phyloP scores from a whole-genome alignment of 1,140 invertebrate genomes.

The Phymorhynchus buccinoides region DNA sequence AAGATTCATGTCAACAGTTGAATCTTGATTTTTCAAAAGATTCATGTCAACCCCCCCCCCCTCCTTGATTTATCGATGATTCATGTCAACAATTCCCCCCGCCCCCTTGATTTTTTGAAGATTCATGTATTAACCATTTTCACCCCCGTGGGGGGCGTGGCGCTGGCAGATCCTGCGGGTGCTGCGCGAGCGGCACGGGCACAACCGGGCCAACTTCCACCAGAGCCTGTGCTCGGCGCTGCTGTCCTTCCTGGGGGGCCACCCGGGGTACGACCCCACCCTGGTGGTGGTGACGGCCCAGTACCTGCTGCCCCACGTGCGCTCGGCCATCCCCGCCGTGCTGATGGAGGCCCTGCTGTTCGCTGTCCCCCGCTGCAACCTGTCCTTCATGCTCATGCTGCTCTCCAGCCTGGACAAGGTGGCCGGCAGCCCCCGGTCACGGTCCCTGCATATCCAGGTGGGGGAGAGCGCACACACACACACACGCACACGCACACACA shows the following conservation, averaged over 20 bases:
- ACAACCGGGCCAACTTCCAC: constrained; percentile 5
- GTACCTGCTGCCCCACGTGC: constrained; percentile 40
- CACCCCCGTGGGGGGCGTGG: no score
- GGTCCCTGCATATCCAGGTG: constrained; percentile 43
- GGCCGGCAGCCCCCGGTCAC: constrained; percentile 37
- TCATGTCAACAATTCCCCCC: no score
- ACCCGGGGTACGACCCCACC: constrained; percentile 37
- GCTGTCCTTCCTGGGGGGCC: constrained; percentile 25
- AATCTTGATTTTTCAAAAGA: no score
- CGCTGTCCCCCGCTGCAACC: constrained; percentile 44
- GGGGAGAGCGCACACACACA: no score
- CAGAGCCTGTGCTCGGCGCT: constrained; percentile 35
- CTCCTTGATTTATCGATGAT: no score
- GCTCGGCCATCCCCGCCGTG: constrained; percentile 27
- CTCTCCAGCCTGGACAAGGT: constrained; percentile 43
- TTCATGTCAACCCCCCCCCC: no score
- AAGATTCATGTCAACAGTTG: no score
- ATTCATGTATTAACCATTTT: no score
- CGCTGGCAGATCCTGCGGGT: constrained; percentile 48
- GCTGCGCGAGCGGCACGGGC: constrained; percentile 29
- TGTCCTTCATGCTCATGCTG: constrained; percentile 33
- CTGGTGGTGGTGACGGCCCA: constrained; percentile 30
- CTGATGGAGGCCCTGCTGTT: constrained; percentile 40
- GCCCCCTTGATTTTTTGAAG: no score
- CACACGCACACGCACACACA: no score